Percentiles rank a stretch among this genome's conserved stretches.
Evolutionary conservation across 2,888 invertebrate genomes (phyloP).

Genomic region (Lepidocyrtoides sp.): DNA sequence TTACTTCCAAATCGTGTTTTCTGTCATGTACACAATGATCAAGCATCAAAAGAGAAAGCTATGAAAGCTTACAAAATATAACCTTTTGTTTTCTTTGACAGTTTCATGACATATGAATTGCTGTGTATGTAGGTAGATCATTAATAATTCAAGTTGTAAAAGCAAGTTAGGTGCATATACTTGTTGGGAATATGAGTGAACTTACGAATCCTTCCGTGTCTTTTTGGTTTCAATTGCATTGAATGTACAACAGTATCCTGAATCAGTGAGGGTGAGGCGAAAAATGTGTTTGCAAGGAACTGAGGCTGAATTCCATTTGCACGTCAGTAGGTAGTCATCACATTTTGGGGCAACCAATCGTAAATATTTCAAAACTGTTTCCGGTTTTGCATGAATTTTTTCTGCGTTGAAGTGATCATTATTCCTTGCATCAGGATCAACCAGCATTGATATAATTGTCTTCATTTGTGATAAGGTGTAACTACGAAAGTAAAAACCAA

Average conservation of each 20-base stretch:
- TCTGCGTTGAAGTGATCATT: constrained; percentile 78
- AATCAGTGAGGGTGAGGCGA: constrained; percentile 82
- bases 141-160: not conserved
- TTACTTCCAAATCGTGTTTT: constrained; percentile 82
- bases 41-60: too few relatives aligned
- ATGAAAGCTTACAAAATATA: too few relatives aligned
- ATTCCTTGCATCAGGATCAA: constrained; percentile 83
- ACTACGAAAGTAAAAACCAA: constrained; percentile 61
- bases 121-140: not conserved
- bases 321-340: constrained; percentile 82
- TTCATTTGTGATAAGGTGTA: constrained; percentile 83
- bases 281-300: constrained; percentile 78
- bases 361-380: constrained; percentile 82
- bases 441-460: constrained; percentile 82
- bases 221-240: constrained; percentile 83
- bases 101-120: too few relatives aligned
- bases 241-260: constrained; percentile 85
- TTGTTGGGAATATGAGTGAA: too few relatives aligned
- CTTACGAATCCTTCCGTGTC: constrained; percentile 80
- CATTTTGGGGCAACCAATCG: constrained; percentile 84
- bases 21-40: too few relatives aligned
- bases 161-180: not conserved
- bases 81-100: too few relatives aligned
- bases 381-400: constrained; percentile 74
- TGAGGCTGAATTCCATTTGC: constrained; percentile 81